Conservation (phyloP, 2,113 vertebrate genomes). For the Psophia crepitans region DNA sequence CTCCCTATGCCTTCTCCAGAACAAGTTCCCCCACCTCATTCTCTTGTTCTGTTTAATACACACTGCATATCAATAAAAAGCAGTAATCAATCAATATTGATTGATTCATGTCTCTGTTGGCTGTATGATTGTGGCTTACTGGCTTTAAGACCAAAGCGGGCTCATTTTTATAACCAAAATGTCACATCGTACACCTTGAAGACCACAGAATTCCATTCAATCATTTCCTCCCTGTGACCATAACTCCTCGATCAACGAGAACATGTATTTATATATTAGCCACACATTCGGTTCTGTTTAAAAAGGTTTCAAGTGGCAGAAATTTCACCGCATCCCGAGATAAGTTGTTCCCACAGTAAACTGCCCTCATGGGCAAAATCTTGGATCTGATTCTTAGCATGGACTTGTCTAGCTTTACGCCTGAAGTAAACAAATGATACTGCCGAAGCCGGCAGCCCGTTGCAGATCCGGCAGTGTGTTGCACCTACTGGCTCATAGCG, state of each 20-base stretch:
- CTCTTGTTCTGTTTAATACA: neutral
- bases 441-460: accelerated
- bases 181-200: neutral
- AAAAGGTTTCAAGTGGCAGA: neutral
- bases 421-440: neutral
- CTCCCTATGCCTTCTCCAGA: neutral
- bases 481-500: accelerated
- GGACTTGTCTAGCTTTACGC: neutral
- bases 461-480: neutral
- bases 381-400: neutral
- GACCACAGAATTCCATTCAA: neutral
- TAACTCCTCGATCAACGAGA: neutral
- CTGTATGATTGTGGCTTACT: neutral
- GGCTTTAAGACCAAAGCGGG: neutral
- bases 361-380: neutral
- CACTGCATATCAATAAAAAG: neutral
- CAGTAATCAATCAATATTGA: neutral
- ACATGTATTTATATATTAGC: neutral
- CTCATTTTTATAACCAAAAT: neutral
- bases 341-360: neutral
- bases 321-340: neutral
- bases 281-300: neutral
- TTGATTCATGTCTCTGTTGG: neutral
- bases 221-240: neutral
- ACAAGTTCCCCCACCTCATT: neutral